These are phyloP conservation scores for Rousettus madagascariensis DNA, from an alignment of 2,797 vertebrate genomes.

Conservation along the genomic window DNA sequence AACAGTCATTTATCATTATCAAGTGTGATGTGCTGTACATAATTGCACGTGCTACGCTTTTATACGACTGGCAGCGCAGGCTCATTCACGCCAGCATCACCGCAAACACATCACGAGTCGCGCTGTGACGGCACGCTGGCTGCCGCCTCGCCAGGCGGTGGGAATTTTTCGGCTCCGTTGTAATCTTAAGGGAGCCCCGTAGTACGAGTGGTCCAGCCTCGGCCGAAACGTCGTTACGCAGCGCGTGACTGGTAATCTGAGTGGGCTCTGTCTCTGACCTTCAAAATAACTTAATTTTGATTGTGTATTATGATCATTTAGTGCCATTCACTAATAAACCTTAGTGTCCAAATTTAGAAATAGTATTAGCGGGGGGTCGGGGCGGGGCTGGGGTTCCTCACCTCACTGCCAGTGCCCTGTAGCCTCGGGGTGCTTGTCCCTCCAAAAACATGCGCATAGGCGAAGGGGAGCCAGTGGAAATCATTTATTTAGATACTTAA, in stretches of 20 bases:
- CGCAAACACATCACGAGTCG: fast-evolving
- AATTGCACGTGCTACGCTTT: not conserved
- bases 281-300: not conserved
- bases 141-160: not conserved
- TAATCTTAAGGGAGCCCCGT: not conserved
- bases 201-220: not conserved
- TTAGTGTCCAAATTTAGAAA: not conserved
- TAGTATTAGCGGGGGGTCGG: slow-evolving; percentile 55
- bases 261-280: not conserved
- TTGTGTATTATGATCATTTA: not conserved
- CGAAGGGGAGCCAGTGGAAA: not conserved
- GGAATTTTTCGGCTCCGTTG: not conserved
- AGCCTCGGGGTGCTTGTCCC: not conserved
- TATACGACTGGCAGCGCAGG: not conserved
- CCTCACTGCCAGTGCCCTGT: not conserved
- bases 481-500: not conserved
- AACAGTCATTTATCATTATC: not conserved
- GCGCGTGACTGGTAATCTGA: not conserved
- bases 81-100: not conserved
- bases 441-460: too few relatives aligned
- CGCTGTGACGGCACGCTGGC: not conserved
- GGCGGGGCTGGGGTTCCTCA: slow-evolving; percentile 28
- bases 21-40: not conserved
- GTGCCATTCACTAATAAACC: not conserved
- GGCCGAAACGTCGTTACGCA: too few relatives aligned